Base-by-base conservation (phyloP, 2,797 vertebrate species). In the Pseudochaenichthys georgianus region DNA sequence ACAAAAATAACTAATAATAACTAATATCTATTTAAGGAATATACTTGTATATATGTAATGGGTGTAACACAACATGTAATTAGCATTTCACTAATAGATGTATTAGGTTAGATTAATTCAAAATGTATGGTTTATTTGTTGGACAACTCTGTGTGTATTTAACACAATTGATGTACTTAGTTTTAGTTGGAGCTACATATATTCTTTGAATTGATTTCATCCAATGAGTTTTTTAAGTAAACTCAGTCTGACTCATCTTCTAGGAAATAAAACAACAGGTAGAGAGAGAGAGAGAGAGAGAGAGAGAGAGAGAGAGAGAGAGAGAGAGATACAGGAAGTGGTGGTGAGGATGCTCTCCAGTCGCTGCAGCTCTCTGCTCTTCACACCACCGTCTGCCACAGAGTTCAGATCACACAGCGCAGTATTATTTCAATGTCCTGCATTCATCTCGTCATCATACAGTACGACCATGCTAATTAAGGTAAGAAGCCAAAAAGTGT, bases 281-380 rank as follows among this genome's bases (percentile, higher is more conserved):
- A n/a, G n/a, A n/a, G n/a, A n/a, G n/a, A n/a, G n/a, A n/a, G n/a
- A n/a, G n/a, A n/a, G n/a, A n/a, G n/a, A n/a, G n/a, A n/a, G n/a
- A n/a, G n/a, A n/a, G n/a, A n/a, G n/a, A n/a, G 23, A 23, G 23
- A 23, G 23, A 70, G 51, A 59, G 23, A 23, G 23, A 23, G 23
- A 23, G 23, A 70, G 51, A 59, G 23, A 28, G 23, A 28, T 28
- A 31, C 63, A 77, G 88, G 90, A 92, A 91, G 89, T 90, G 89
- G 85, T 88, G 64, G n/a, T n/a, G n/a, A 87, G 67, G 86, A 92
- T 90, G 90, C 80, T 88, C 51, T 46, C 42, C 64, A 64, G 17
- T 58, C 5, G 23, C 47, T 75, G 83, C 74, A 75, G 58, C 77
- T 54, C 63, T 83, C 64, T 43, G 59, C 68, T 64, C 53, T 34